Conservation (phyloP, 23 tunicate species). For the Styela plicata region DNA sequence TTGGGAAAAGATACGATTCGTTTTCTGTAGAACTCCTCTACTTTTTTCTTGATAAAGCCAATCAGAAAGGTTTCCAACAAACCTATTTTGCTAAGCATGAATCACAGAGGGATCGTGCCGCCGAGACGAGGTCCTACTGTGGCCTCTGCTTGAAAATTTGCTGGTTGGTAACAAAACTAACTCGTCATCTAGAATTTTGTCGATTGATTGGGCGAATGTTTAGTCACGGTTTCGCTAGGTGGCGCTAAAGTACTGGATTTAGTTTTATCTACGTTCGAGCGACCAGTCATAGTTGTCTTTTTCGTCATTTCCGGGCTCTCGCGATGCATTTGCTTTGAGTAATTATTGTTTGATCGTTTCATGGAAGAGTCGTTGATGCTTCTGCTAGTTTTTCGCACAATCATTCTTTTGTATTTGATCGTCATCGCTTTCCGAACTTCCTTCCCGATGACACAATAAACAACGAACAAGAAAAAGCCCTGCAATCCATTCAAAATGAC, state of each 20-base stretch:
- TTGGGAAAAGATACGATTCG: too few relatives aligned
- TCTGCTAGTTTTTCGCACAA: not conserved
- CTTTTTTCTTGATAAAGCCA: too few relatives aligned
- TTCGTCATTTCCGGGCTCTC: not conserved
- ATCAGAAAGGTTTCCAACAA: too few relatives aligned
- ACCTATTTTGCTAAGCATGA: too few relatives aligned
- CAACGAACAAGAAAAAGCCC: not conserved
- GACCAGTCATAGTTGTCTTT: not conserved
- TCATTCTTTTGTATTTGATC: constrained; percentile 5
- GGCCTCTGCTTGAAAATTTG: too few relatives aligned
- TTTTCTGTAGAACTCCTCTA: too few relatives aligned
- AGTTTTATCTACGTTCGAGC: not conserved
- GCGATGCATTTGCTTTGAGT: not conserved
- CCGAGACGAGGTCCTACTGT: too few relatives aligned
- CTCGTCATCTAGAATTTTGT: not conserved
- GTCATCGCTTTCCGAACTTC: not conserved
- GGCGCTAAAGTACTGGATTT: not conserved
- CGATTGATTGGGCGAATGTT: not conserved
- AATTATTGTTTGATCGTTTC: not conserved
- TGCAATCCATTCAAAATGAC: constrained; percentile 4
- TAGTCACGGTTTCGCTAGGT: not conserved
- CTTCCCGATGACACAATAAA: constrained; percentile 5
- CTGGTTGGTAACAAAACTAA: too few relatives aligned
- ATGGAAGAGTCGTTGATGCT: not conserved
- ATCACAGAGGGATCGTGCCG: too few relatives aligned